These are phyloP conservation scores for Cuniculus paca DNA, from an alignment of 2,797 vertebrate genomes.

Conservation along the genomic window DNA sequence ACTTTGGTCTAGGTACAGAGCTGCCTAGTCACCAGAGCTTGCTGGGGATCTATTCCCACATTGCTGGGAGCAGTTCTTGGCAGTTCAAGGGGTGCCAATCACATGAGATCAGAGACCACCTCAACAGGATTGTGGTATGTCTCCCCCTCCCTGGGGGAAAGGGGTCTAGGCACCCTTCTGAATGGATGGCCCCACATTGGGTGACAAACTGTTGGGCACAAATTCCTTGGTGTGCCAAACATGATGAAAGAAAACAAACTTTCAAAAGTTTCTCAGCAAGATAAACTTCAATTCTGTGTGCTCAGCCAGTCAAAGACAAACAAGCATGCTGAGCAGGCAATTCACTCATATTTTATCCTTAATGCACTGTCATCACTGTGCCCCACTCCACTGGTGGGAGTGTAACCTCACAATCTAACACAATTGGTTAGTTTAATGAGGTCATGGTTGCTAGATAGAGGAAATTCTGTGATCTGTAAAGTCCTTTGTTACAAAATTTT, in stretches of 20 bases:
- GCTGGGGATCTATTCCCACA: neutral
- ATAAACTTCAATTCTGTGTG: neutral
- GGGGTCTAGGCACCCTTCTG: neutral
- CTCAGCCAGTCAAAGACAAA: neutral
- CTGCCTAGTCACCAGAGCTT: neutral
- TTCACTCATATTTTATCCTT: neutral
- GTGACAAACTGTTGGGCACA: neutral
- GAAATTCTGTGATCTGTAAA: neutral
- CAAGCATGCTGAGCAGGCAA: neutral
- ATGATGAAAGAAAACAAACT: neutral
- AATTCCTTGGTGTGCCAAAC: neutral
- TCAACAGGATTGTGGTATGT: neutral
- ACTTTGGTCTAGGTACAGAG: neutral
- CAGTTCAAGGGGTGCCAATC: neutral
- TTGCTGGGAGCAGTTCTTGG: neutral
- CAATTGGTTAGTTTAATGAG: neutral
- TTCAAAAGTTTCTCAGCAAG: neutral
- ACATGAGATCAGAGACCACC: neutral
- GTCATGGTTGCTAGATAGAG: neutral
- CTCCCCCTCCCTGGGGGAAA: neutral
- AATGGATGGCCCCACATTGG: neutral
- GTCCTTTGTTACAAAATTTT: neutral
- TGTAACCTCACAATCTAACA: neutral
- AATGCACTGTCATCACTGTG: neutral
- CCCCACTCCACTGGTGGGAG: neutral